Conservation (phyloP, 2,888 invertebrate species). For the Prosopocoilus inquinatus region DNA sequence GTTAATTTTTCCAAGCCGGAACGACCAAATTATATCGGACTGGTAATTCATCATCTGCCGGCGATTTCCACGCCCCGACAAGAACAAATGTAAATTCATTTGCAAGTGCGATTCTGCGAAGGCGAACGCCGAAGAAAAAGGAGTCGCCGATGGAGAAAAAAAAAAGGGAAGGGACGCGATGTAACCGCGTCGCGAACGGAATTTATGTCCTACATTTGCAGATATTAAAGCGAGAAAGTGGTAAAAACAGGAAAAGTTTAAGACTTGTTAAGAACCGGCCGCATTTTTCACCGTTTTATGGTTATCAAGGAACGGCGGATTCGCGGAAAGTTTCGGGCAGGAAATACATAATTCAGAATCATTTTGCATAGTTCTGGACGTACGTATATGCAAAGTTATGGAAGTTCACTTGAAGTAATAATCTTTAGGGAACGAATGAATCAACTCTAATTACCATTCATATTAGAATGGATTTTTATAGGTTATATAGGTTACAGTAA, state of each 20-base stretch:
- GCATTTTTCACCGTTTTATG: slow-evolving; percentile 44
- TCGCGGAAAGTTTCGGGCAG: slow-evolving; percentile 16
- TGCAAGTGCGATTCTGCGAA: too few species aligned
- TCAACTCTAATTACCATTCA: too few species aligned
- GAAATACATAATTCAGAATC: slow-evolving; percentile 25
- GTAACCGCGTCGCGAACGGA: slow-evolving; percentile 20
- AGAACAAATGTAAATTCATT: too few species aligned
- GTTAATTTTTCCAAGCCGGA: too few species aligned
- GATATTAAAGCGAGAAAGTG: slow-evolving; percentile 44
- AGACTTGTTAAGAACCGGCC: slow-evolving; percentile 40
- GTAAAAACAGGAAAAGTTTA: slow-evolving; percentile 43
- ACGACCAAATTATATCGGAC: too few species aligned
- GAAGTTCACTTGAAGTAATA: too few species aligned
- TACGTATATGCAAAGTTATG: too few species aligned
- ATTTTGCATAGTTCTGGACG: slow-evolving; percentile 3
- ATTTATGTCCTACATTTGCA: slow-evolving; percentile 47
- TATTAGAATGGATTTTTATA: too few species aligned
- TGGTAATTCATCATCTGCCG: too few species aligned
- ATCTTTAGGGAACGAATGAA: too few species aligned
- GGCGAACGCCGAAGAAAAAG: not conserved
- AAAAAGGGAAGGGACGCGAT: not conserved
- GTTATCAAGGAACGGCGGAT: slow-evolving; percentile 38
- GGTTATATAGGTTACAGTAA: too few species aligned
- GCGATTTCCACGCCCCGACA: too few species aligned
- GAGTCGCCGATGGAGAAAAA: not conserved